Evolutionary conservation across 1,140 invertebrate genomes (phyloP), one percentile per base, ranked within the genome.

Genomic region (Drosophila tsacasi): DNA sequence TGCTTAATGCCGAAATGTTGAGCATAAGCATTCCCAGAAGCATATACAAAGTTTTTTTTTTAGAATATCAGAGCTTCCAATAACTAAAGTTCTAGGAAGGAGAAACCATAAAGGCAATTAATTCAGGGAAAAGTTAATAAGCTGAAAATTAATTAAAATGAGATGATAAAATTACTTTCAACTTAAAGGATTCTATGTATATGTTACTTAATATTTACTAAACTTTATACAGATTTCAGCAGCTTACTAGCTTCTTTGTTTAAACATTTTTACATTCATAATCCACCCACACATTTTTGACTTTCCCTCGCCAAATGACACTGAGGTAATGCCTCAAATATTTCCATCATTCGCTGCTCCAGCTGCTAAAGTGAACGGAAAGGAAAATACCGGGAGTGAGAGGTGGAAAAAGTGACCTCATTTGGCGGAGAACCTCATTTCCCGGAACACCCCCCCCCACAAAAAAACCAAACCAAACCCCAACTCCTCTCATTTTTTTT

Each of bases 381-480:
- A 42, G 35, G 4, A 52, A 73, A 72, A 59, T 19, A 6, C 19
- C 12, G 54, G 35, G 42, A 58, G 60, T 39, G 23, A 61, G 67
- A 40, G 57, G 67, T 73, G 55, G 63, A 76, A 68, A 86, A 87
- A 87, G 61, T 86, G 83, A 86, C 83, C 83, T 86, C 83, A 86
- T 86, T 86, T 80, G 69, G 73, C 46, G 42, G 68, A 74, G 67
- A 52, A 79, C 52, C 83, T 71, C 47, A 68, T 76, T 69, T 79
- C 55, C 62, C 27, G 13, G 9, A 6, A 15, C 8, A 23, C 39
- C 52, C 50, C 17, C 2, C 25, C 32, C 57, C 21, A 3, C 10
- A 0, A 21, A 46, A 19, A 30, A 52, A 50, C 17, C 32, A 35
- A 35, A 13, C 32, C 32, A 37, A 37, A 10, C 52, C 32, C 54